Evolutionary conservation across 37 sponge, comb jelly and placozoan genomes (phyloP).

Genomic region (Beroe ovata): DNA sequence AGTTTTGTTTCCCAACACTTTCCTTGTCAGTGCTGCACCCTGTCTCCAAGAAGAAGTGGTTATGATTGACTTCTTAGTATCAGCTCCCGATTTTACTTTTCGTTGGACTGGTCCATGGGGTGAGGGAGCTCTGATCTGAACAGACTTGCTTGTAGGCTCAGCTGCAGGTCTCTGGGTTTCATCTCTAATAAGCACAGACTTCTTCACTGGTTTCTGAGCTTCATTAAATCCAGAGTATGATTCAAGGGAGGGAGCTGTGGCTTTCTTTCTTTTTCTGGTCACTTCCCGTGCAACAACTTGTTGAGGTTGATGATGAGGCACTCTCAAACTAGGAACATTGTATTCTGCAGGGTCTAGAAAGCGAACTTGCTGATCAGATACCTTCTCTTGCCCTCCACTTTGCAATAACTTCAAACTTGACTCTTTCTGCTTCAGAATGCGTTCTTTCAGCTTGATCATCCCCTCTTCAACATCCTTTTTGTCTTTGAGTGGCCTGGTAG

Average conservation of each 20-base stretch:
- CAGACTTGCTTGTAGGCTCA: neutral
- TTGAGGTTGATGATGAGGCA: neutral
- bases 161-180: neutral
- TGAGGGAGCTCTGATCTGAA: neutral
- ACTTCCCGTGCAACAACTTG: neutral
- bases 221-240: neutral
- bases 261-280: constrained; percentile 38
- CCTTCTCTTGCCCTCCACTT: neutral
- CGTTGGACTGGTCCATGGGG: constrained; percentile 24
- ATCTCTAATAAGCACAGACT: neutral
- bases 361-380: constrained; percentile 16
- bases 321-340: neutral
- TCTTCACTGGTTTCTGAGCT: constrained; percentile 47
- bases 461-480: constrained; percentile 21
- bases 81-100: neutral
- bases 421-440: constrained; percentile 15
- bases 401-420: neutral
- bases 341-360: constrained; percentile 43
- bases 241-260: constrained; percentile 21
- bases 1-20: constrained; percentile 54
- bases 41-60: constrained; percentile 52
- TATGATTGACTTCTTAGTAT: neutral
- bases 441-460: constrained; percentile 56
- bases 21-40: constrained; percentile 45
- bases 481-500: neutral